Evolutionary conservation across 2,797 vertebrate species (phyloP), one percentile per base, ranked within the genome.

Genomic region (Hippocampus kuda): DNA sequence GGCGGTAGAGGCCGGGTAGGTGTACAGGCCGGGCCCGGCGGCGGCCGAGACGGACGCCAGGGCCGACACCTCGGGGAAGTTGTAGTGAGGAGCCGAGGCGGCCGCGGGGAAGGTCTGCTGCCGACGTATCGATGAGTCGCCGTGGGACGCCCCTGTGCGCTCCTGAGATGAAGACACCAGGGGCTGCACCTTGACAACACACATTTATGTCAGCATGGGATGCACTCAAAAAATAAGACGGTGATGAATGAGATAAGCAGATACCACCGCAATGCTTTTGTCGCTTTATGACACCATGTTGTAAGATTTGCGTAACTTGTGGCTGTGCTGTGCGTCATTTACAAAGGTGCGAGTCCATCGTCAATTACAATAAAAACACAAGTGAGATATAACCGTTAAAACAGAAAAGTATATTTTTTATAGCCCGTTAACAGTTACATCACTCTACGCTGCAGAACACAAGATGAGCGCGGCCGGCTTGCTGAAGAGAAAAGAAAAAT

Each of bases 141-240:
- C 67, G 68, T 85, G 84, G 57, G 86, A 88, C 6, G 83, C 66
- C 69, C 90, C 90, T 0, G 76, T 77, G 16, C 93, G 91, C 85
- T 96, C 95, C 89, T 99, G 95, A 59, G 94, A 93, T 68, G 93
- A 90, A 72, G 93, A 90, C 41, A 91, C 92, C 72, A 92, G 85
- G 0, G 92, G 89, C 91, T 96, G 95, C 75, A 94, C 94, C 92
- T 96, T 81, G 60, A 72, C 66, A 49, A 59, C 71, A 72, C 22
- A 69, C 7, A 16, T 22, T 34, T 18, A n/a, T 12, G 54, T 61
- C 12, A 42, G 48, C n/a, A 16, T 20, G 30, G 61, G 11, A 63
- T 4, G 4, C 56, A 59, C 6, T 8, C 34, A 1, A 38, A 38
- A 38, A 38, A 38, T 38, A 38, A 38, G 6, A 38, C 34, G 5